Evolutionary conservation across 1,140 invertebrate genomes (phyloP).

Genomic region (Batillaria attramentaria): DNA sequence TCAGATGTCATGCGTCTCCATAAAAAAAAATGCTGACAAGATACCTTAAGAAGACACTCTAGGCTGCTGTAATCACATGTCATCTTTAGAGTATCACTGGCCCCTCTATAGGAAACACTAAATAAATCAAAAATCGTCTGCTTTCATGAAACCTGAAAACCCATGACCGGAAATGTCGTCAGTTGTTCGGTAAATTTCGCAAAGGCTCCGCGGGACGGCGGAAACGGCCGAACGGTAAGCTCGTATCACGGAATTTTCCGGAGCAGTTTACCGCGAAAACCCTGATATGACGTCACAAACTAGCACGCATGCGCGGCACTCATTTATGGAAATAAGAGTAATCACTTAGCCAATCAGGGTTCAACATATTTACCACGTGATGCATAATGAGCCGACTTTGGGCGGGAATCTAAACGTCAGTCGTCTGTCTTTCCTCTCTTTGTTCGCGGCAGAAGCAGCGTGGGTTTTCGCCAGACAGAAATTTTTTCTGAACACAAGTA

Average conservation of each 20-base stretch:
- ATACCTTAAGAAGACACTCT: conserved; percentile 13
- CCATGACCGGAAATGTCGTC: not conserved
- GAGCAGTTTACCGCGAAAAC: conserved; percentile 23
- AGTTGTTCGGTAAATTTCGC: not conserved
- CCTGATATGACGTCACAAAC: conserved; percentile 19
- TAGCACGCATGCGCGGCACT: conserved; percentile 25
- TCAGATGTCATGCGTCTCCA: too few species aligned
- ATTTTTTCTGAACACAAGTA: conserved; percentile 15
- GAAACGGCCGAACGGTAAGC: not conserved
- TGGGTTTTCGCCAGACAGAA: not conserved
- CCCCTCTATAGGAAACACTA: conserved; percentile 1
- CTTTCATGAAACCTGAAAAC: not conserved
- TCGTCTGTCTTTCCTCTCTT: conserved; percentile 38
- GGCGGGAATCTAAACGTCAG: conserved; percentile 42
- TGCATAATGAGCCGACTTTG: conserved; percentile 34
- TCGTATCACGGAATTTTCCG: not conserved
- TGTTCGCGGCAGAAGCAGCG: conserved; percentile 4
- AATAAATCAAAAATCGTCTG: conserved; percentile 4
- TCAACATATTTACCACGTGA: conserved; percentile 19
- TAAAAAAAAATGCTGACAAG: not conserved
- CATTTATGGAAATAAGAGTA: conserved; percentile 23
- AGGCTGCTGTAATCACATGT: conserved; percentile 15
- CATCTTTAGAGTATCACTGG: not conserved
- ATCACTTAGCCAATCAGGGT: conserved; percentile 33
- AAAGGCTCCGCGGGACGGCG: not conserved